phyloP scores from a whole-genome alignment of 1,140 invertebrate species.

The Leptinotarsa undecemlineata region DNA sequence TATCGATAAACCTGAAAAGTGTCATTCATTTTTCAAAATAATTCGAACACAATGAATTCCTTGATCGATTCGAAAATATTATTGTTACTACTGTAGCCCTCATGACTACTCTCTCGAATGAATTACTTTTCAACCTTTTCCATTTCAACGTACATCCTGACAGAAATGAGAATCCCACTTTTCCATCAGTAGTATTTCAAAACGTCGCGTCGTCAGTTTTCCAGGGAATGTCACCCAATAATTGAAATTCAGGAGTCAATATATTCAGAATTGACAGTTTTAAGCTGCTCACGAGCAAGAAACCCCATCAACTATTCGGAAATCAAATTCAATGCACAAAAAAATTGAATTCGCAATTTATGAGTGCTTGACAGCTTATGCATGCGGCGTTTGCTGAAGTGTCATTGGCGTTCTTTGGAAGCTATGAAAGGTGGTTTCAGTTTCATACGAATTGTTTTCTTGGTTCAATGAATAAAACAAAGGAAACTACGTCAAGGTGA shows the following conservation, averaged over 20 bases:
- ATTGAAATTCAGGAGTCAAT: conserved; percentile 10
- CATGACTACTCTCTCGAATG: neutral
- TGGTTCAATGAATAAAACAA: too few species aligned
- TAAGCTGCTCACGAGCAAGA: conserved; percentile 13
- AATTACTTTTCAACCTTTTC: neutral
- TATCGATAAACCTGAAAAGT: too few species aligned
- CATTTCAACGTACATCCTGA: neutral
- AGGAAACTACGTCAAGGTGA: too few species aligned
- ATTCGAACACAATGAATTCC: too few species aligned
- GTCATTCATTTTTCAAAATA: too few species aligned
- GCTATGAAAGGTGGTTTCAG: too few species aligned
- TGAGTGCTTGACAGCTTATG: neutral
- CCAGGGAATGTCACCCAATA: neutral
- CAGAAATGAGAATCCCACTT: conserved; percentile 6
- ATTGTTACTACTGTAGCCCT: neutral
- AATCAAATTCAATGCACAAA: conserved; percentile 14
- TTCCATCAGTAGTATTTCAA: neutral
- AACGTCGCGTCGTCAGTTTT: conserved; percentile 1
- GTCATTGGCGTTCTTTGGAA: neutral
- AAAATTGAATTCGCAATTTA: conserved; percentile 16
- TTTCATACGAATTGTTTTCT: too few species aligned
- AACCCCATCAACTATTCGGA: conserved; percentile 16
- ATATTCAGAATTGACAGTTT: conserved; percentile 14
- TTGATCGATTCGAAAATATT: too few species aligned
- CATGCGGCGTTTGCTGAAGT: neutral